These are phyloP conservation scores for Nephrocerus scutellatus DNA, from an alignment of 2,888 invertebrate genomes.

Conservation along the genomic window DNA sequence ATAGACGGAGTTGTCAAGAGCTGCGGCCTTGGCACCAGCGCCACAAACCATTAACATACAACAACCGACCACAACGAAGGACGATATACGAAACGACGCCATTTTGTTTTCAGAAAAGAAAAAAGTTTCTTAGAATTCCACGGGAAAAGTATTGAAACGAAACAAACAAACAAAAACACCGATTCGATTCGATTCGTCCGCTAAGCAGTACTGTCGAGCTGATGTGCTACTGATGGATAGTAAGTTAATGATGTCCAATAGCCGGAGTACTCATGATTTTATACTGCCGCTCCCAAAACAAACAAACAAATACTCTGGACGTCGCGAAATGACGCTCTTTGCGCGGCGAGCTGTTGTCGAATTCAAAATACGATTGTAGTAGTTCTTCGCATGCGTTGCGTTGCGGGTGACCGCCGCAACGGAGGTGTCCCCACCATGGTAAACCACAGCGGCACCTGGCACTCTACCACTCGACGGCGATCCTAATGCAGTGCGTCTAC, in stretches of 20 bases:
- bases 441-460: no score
- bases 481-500: no score
- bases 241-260: conserved; percentile 46
- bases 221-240: conserved; percentile 38
- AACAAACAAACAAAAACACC: background rate
- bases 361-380: no score
- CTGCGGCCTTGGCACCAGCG: conserved; percentile 49
- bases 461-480: no score
- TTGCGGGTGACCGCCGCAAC: no score
- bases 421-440: no score
- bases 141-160: no score
- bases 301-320: conserved; percentile 18
- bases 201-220: conserved; percentile 25
- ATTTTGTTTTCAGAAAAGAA: conserved; percentile 30
- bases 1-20: conserved; percentile 49
- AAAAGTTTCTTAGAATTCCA: no score
- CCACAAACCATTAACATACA: conserved; percentile 51
- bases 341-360: no score
- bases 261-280: conserved; percentile 44
- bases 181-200: conserved; percentile 17
- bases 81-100: conserved; percentile 44
- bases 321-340: no score
- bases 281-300: conserved; percentile 48
- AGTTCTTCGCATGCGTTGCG: no score
- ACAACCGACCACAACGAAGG: conserved; percentile 52